phyloP scores from a whole-genome alignment of 53 echinoderm and acorn worm species.

The Hippasteria phrygiana region DNA sequence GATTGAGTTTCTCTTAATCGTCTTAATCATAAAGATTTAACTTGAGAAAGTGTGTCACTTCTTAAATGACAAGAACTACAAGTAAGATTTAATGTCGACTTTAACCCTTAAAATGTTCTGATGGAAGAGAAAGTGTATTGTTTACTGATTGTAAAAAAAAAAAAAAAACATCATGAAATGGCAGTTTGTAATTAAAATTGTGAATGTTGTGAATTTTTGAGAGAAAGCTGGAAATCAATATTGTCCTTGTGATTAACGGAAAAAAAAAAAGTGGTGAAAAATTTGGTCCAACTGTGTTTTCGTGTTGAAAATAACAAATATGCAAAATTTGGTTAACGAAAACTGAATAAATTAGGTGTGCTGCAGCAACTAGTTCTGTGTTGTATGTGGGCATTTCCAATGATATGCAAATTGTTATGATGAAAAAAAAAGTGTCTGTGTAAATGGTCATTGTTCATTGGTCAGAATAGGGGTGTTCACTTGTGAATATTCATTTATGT shows the following conservation, averaged over 20 bases:
- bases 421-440: neutral
- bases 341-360: conserved; percentile 1
- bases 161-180: no score
- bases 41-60: no score
- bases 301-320: conserved; percentile 6
- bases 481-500: conserved; percentile 41
- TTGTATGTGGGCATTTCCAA: neutral
- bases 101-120: neutral
- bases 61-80: no score
- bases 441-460: conserved; percentile 31
- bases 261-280: neutral
- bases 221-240: neutral
- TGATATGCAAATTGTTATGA: conserved; percentile 14
- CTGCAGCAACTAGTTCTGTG: conserved; percentile 6
- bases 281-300: conserved; percentile 8
- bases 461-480: neutral
- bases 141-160: neutral
- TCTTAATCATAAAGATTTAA: no score
- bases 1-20: no score
- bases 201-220: neutral
- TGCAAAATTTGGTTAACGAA: conserved; percentile 24
- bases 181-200: no score
- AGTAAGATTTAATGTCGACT: no score
- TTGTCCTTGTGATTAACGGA: neutral
- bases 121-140: neutral